Evolutionary conservation across 92 coral and sea anemone genomes (phyloP).

Genomic region (Palythoa caribaeorum): DNA sequence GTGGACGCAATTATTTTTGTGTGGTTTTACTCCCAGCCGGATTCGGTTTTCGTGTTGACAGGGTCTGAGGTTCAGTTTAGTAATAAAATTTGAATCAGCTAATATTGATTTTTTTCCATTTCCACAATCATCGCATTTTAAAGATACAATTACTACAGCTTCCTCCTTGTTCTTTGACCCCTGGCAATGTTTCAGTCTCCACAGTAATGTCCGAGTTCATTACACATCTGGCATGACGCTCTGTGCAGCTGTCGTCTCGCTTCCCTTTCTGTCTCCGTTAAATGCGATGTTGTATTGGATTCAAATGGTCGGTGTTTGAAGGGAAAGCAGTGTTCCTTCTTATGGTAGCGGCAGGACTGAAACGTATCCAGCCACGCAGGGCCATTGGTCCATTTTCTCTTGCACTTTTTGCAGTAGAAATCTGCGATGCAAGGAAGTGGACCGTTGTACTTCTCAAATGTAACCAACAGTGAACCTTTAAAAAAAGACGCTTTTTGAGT

Average conservation of each 20-base stretch:
- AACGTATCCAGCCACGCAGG: constrained; percentile 54
- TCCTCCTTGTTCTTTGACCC: no score
- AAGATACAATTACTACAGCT: no score
- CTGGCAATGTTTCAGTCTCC: neutral
- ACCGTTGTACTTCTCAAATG: constrained; percentile 54
- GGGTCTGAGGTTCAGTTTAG: no score
- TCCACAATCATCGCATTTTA: no score
- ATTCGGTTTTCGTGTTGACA: no score
- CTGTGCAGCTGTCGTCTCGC: neutral
- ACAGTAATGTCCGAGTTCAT: constrained; percentile 48
- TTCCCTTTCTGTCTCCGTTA: neutral
- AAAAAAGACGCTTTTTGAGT: neutral
- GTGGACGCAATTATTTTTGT: no score
- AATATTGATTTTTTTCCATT: no score
- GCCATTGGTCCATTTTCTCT: constrained; percentile 56
- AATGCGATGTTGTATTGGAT: neutral
- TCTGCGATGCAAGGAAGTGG: constrained; percentile 67
- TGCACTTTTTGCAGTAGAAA: constrained; percentile 55
- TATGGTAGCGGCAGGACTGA: constrained; percentile 46
- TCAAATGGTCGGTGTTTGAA: constrained; percentile 48
- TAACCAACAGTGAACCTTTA: constrained; percentile 64
- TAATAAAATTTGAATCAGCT: no score
- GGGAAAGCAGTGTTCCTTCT: constrained; percentile 7
- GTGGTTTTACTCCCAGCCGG: no score
- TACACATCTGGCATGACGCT: constrained; percentile 57